These are phyloP conservation scores for Leptodirus hochenwartii DNA, from an alignment of 2,888 invertebrate genomes.

Conservation along the genomic window DNA sequence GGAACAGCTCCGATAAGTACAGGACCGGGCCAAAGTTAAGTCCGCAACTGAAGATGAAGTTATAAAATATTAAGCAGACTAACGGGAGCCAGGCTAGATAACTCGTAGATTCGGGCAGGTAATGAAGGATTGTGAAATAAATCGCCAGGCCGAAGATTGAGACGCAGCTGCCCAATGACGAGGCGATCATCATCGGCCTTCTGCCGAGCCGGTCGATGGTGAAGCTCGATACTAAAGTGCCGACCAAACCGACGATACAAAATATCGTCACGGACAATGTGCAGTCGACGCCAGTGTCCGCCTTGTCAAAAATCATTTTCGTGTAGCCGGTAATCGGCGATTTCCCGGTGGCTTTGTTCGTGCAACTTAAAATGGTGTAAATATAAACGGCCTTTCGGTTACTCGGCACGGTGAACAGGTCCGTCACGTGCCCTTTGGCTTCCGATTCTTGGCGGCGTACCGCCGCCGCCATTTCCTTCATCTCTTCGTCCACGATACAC, in stretches of 20 bases:
- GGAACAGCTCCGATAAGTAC: slow-evolving; percentile 16
- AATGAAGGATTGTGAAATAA: slow-evolving; percentile 14
- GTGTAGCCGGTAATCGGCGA: slow-evolving; percentile 18
- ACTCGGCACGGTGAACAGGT: slow-evolving; percentile 32
- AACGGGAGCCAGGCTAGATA: slow-evolving; percentile 17
- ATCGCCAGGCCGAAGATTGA: slow-evolving; percentile 11
- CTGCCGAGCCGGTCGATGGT: slow-evolving; percentile 25
- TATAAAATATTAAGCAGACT: slow-evolving; percentile 15
- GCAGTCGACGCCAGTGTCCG: slow-evolving; percentile 19
- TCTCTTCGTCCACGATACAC: slow-evolving; percentile 17
- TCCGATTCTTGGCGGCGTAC: slow-evolving; percentile 19
- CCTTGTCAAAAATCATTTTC: slow-evolving; percentile 20
- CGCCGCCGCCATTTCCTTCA: slow-evolving; percentile 15
- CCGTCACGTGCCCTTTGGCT: slow-evolving; percentile 29
- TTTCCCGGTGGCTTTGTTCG: slow-evolving; percentile 19
- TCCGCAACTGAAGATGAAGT: slow-evolving; percentile 15
- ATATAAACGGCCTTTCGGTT: slow-evolving; percentile 43
- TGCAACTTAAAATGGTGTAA: slow-evolving; percentile 28
- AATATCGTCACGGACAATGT: slow-evolving; percentile 25
- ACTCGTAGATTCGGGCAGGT: slow-evolving; percentile 11
- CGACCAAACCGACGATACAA: slow-evolving; percentile 23
- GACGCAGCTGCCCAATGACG: slow-evolving; percentile 26
- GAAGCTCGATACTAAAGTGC: slow-evolving; percentile 17
- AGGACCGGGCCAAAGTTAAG: slow-evolving; percentile 15
- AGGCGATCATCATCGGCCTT: slow-evolving; percentile 25